Conservation (phyloP, 2,888 invertebrate species). For the Cryptus viduatorius region DNA sequence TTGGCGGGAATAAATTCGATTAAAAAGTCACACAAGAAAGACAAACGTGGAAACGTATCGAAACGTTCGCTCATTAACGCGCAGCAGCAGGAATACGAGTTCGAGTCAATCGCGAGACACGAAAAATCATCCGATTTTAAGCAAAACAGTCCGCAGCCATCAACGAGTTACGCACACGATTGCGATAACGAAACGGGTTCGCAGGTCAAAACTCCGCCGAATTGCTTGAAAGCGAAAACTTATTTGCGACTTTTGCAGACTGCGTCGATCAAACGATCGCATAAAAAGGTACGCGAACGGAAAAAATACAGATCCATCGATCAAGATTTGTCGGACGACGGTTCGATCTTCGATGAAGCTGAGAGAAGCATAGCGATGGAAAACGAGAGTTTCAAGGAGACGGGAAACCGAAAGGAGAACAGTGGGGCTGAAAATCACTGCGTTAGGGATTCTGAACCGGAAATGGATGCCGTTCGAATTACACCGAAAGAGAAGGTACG, state of each 20-base stretch:
- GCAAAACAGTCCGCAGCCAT: constrained; percentile 65
- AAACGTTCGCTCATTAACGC: constrained; percentile 44
- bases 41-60: constrained; percentile 74
- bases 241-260: constrained; percentile 75
- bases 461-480: not conserved
- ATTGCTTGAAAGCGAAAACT: constrained; percentile 73
- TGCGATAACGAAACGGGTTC: constrained; percentile 2
- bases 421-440: not conserved
- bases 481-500: constrained; percentile 11
- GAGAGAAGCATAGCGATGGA: constrained; percentile 65
- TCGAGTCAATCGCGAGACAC: constrained; percentile 3
- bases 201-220: constrained; percentile 77
- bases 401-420: constrained; percentile 33
- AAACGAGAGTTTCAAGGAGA: constrained; percentile 14
- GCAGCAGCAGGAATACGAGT: constrained; percentile 39
- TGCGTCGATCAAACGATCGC: constrained; percentile 80
- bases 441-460: not conserved
- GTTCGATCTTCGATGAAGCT: constrained; percentile 79
- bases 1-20: constrained; percentile 78
- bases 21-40: constrained; percentile 81
- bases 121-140: constrained; percentile 38
- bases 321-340: constrained; percentile 78
- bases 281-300: constrained; percentile 76
- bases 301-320: constrained; percentile 64
- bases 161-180: constrained; percentile 66